These are phyloP conservation scores for Pampus argenteus DNA, from an alignment of 2,797 vertebrate species.

Conservation along the genomic window DNA sequence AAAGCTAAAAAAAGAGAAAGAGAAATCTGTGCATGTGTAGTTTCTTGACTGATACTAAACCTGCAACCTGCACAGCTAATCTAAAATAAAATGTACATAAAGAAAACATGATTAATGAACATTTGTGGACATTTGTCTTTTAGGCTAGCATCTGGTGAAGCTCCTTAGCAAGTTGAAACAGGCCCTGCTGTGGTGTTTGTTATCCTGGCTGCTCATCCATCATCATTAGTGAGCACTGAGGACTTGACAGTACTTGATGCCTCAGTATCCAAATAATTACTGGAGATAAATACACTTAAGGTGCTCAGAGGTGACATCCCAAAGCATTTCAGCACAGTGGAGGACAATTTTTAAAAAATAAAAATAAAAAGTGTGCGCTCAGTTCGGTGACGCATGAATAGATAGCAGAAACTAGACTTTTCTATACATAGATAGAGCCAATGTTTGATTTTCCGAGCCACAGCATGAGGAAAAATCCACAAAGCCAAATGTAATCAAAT, in stretches of 20 bases:
- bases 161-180: slow-evolving; percentile 76
- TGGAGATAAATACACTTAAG: slow-evolving; percentile 71
- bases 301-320: slow-evolving; percentile 45
- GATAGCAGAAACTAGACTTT: slow-evolving; percentile 29
- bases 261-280: slow-evolving; percentile 74
- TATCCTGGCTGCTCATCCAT: slow-evolving; percentile 78
- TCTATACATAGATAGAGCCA: slow-evolving; percentile 35
- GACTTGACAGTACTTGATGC: slow-evolving; percentile 66
- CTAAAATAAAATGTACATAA: slow-evolving; percentile 5
- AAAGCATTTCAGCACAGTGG: slow-evolving; percentile 1
- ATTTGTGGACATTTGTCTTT: slow-evolving; percentile 70
- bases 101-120: slow-evolving; percentile 56
- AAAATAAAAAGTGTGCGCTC: not conserved
- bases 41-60: not conserved
- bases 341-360: not conserved
- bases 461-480: not conserved
- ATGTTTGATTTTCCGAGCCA: slow-evolving; percentile 48
- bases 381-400: slow-evolving; percentile 8
- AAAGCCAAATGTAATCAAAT: slow-evolving; percentile 46
- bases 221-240: slow-evolving; percentile 79
- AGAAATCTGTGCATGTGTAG: not conserved
- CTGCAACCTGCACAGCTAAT: not conserved
- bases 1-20: not conserved
- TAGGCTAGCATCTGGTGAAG: slow-evolving; percentile 73
- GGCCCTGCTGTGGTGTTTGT: slow-evolving; percentile 77